Percentiles rank a stretch among this genome's conserved stretches.
Conservation (phyloP, 2,113 vertebrate species). For the Albula goreensis region DNA sequence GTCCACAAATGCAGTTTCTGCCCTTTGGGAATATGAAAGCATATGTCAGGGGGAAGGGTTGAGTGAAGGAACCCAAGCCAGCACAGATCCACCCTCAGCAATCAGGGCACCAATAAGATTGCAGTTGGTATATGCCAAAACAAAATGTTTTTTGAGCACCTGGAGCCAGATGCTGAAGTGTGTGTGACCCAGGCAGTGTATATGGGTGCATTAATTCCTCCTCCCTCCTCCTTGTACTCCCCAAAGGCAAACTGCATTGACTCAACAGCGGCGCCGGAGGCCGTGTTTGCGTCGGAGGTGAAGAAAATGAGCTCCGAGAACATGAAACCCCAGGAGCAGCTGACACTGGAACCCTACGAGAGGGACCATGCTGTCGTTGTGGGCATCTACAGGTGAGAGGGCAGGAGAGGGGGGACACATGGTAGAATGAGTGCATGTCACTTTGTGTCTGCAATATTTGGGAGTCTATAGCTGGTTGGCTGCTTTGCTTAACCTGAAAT, state of each 20-base stretch:
- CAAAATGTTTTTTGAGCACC: too few relatives aligned
- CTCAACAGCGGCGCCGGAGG: constrained; percentile 87
- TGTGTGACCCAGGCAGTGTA: too few relatives aligned
- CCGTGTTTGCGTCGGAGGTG: constrained; percentile 87
- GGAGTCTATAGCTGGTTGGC: neutral
- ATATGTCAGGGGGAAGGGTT: too few relatives aligned
- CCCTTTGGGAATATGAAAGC: too few relatives aligned
- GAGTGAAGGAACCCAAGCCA: too few relatives aligned
- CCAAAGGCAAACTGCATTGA: constrained; percentile 93
- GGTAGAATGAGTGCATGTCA: neutral
- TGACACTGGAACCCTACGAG: constrained; percentile 91
- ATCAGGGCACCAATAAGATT: too few relatives aligned
- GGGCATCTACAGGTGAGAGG: constrained; percentile 84
- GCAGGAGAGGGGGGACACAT: neutral
- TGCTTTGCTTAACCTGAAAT: neutral
- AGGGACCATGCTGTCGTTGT: constrained; percentile 91
- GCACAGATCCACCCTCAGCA: too few relatives aligned
- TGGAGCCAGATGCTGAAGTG: neutral
- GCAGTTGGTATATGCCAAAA: too few relatives aligned
- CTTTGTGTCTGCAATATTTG: neutral
- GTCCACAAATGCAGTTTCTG: too few relatives aligned
- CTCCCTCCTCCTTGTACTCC: neutral
- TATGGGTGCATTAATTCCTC: neutral
- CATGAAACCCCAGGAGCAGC: constrained; percentile 93
- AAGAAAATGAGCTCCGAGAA: constrained; percentile 90